Percentiles rank a stretch among this genome's conserved stretches.
phyloP scores from a whole-genome alignment of 2,113 vertebrate genomes.

The Chiloscyllium plagiosum region DNA sequence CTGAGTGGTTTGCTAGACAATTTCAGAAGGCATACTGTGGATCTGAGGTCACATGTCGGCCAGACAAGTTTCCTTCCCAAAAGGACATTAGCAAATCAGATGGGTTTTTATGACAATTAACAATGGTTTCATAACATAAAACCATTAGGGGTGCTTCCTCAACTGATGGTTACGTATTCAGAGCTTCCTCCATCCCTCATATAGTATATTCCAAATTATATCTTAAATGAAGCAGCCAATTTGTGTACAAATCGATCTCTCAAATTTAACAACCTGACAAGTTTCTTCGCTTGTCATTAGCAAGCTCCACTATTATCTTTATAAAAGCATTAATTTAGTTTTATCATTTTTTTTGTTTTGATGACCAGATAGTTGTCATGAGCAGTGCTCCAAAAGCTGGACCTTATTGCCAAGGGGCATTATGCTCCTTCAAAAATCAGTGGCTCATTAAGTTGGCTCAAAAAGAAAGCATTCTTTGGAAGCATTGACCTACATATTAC shows the following conservation, averaged over 20 bases:
- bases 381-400: not conserved
- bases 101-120: too few species aligned
- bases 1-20: too few species aligned
- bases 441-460: not conserved
- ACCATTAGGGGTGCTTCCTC: not conserved
- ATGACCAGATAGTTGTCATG: not conserved
- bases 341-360: not conserved
- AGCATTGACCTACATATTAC: too few species aligned
- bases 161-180: not conserved
- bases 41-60: too few species aligned
- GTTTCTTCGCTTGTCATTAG: not conserved
- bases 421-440: not conserved
- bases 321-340: not conserved
- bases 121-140: not conserved
- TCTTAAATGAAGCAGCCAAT: not conserved
- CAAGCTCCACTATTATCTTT: not conserved
- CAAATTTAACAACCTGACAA: not conserved
- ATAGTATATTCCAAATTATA: not conserved
- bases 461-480: not conserved
- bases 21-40: too few species aligned
- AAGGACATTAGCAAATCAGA: too few species aligned
- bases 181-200: not conserved
- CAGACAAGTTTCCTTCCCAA: too few species aligned
- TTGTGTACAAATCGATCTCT: not conserved
- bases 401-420: not conserved